phyloP scores from a whole-genome alignment of 2,888 invertebrate genomes.

The Pachliopta kotzebuea region DNA sequence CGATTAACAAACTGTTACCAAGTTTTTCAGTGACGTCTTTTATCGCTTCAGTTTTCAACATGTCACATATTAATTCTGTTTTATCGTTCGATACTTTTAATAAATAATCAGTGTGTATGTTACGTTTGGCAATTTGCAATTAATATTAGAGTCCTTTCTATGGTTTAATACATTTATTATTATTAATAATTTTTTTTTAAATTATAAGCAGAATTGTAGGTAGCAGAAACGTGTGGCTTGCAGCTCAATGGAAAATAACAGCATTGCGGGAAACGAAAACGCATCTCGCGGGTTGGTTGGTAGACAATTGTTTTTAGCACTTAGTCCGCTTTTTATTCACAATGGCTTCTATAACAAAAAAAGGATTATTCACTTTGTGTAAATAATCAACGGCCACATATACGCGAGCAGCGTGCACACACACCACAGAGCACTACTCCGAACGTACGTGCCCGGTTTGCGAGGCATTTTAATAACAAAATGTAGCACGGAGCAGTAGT shows the following conservation, averaged over 20 bases:
- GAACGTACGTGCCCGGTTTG: slow-evolving; percentile 10
- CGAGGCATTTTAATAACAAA: slow-evolving; percentile 29
- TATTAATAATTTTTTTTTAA: not conserved
- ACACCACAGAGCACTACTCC: not conserved
- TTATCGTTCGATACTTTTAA: slow-evolving; percentile 18
- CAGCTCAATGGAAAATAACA: no score
- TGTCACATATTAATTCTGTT: slow-evolving; percentile 10
- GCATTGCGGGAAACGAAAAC: no score
- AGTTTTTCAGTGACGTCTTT: slow-evolving; percentile 52
- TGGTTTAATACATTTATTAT: not conserved
- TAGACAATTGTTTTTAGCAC: no score
- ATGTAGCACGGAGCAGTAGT: slow-evolving; percentile 14
- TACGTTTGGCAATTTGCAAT: slow-evolving; percentile 3
- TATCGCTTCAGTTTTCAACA: slow-evolving; percentile 28
- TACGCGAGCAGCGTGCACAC: not conserved
- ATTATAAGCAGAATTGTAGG: not conserved
- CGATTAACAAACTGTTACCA: slow-evolving; percentile 56
- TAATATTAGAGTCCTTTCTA: not conserved
- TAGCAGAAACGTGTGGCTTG: no score
- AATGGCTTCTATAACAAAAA: not conserved
- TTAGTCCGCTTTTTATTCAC: no score
- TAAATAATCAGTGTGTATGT: slow-evolving; percentile 13
- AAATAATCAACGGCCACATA: not conserved
- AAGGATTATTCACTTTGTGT: not conserved
- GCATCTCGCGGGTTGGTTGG: no score